Percentiles rank a stretch among this genome's conserved stretches.
phyloP scores from a whole-genome alignment of 2,113 vertebrate genomes.

The Mungos mungo region DNA sequence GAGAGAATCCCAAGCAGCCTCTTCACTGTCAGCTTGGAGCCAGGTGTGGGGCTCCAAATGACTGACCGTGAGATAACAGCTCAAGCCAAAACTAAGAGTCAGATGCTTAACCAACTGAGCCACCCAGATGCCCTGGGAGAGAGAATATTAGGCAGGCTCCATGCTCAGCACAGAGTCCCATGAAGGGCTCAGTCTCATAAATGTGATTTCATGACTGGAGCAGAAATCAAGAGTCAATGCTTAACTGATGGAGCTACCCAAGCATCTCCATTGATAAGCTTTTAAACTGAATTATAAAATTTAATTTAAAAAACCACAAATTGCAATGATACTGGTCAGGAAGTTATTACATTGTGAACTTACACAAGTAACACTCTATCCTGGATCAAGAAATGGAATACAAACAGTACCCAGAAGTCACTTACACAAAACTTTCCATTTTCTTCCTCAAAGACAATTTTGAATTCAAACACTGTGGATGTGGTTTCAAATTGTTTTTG shows the following conservation, averaged over 20 bases:
- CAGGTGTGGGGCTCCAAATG: background rate
- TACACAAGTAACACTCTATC: fast-evolving
- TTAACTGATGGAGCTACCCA: background rate
- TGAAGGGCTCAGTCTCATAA: background rate
- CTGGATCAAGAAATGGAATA: background rate
- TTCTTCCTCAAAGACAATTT: background rate
- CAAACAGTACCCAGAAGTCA: background rate
- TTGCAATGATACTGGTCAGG: background rate
- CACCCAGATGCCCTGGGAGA: no score
- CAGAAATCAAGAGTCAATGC: background rate
- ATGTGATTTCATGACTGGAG: background rate
- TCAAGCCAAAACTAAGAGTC: no score
- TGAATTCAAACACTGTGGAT: background rate
- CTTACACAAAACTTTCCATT: background rate
- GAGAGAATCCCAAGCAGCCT: background rate
- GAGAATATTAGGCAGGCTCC: no score
- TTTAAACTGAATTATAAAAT: background rate
- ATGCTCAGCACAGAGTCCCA: background rate
- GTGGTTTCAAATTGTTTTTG: background rate
- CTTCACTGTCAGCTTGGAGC: background rate
- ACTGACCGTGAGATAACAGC: no score
- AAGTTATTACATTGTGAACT: background rate
- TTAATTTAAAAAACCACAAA: background rate
- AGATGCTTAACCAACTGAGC: no score
- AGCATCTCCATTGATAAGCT: background rate